phyloP scores from a whole-genome alignment of 1,140 invertebrate species.

The Cotesia vestalis region DNA sequence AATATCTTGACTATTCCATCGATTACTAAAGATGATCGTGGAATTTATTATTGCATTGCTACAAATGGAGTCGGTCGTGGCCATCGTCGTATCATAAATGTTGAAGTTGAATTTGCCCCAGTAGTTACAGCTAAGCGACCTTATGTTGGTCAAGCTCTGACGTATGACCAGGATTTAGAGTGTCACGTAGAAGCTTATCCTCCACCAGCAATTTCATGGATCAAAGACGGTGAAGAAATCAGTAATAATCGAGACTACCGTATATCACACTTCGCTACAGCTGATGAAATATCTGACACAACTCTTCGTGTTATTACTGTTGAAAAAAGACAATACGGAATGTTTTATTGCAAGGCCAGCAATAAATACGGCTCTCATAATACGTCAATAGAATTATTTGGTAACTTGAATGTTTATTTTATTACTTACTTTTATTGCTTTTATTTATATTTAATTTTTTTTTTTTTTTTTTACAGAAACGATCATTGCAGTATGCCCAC shows the following conservation, averaged over 20 bases:
- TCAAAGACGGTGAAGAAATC: conserved; percentile 81
- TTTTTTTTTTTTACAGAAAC: conserved; percentile 75
- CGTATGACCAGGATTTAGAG: conserved; percentile 92
- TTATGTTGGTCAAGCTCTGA: conserved; percentile 84
- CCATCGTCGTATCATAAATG: conserved; percentile 83
- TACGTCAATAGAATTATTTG: conserved; percentile 82
- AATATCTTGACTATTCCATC: conserved; percentile 81
- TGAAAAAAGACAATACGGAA: conserved; percentile 88
- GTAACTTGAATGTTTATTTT: conserved; percentile 65
- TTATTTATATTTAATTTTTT: not conserved
- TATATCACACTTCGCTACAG: conserved; percentile 88
- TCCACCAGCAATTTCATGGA: conserved; percentile 86
- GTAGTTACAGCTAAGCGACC: conserved; percentile 84
- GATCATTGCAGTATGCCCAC: conserved; percentile 90
- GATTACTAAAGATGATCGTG: conserved; percentile 86
- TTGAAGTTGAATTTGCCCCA: conserved; percentile 89
- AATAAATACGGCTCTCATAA: conserved; percentile 87
- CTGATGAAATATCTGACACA: conserved; percentile 89
- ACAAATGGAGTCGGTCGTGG: conserved; percentile 90
- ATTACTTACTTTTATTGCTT: too few species aligned
- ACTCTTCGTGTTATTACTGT: conserved; percentile 89
- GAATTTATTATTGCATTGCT: conserved; percentile 93
- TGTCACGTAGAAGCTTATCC: conserved; percentile 94
- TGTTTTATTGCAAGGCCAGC: conserved; percentile 85
- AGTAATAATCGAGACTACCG: conserved; percentile 90